Evolutionary conservation across 2,113 vertebrate species (phyloP).

Genomic region (Ginglymostoma cirratum): DNA sequence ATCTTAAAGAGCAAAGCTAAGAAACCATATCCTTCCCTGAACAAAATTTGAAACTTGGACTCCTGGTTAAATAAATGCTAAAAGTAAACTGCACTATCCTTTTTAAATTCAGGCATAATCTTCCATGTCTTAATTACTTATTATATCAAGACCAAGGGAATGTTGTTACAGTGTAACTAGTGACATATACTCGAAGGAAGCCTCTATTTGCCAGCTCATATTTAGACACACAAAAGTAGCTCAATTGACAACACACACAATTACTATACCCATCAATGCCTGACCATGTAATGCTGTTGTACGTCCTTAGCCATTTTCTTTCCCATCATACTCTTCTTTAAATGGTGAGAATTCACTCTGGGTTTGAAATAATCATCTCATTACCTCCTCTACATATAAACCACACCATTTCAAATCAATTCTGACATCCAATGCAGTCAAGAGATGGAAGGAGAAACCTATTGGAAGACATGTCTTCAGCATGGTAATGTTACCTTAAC

Average conservation of each 20-base stretch:
- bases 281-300: not conserved
- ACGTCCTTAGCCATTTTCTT: not conserved
- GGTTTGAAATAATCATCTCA: not conserved
- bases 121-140: not conserved
- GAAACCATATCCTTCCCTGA: not conserved
- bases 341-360: conserved; percentile 4
- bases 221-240: conserved; percentile 12
- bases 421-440: not conserved
- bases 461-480: not conserved
- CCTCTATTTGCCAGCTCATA: not conserved
- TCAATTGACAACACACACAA: not conserved
- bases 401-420: not conserved
- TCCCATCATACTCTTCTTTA: not conserved
- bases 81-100: not conserved
- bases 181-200: not conserved
- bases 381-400: not conserved
- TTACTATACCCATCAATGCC: not conserved
- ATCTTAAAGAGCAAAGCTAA: not conserved
- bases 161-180: not conserved
- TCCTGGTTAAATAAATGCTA: not conserved
- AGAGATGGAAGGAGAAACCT: not conserved
- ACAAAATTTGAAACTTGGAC: not conserved
- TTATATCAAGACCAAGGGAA: conserved; percentile 1
- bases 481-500: not conserved
- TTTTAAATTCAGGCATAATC: not conserved